These are phyloP conservation scores for Amiota communis DNA, from an alignment of 2,888 invertebrate genomes.

Conservation along the genomic window DNA sequence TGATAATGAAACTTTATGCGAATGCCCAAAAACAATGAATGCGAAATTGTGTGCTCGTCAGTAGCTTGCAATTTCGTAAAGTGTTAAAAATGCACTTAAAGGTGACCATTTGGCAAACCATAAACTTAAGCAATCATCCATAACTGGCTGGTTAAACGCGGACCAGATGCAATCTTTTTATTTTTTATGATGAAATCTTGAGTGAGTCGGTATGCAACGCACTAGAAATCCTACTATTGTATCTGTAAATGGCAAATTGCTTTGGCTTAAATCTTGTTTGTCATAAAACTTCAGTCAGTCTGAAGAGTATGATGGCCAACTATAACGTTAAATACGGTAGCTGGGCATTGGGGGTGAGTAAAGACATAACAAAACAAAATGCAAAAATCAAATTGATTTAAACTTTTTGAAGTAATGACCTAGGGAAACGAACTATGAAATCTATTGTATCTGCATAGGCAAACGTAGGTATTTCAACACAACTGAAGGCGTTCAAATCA, in stretches of 20 bases:
- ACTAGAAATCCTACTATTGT: background rate
- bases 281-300: background rate
- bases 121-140: conserved; percentile 53
- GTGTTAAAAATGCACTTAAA: conserved; percentile 39
- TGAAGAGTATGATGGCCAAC: background rate
- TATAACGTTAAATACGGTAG: conserved; percentile 61
- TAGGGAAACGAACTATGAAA: background rate
- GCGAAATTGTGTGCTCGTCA: too few species aligned
- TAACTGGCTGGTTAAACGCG: conserved; percentile 31
- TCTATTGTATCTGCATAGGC: too few species aligned
- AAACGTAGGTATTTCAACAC: too few species aligned
- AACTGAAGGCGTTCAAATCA: conserved; percentile 31
- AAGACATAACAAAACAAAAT: conserved; percentile 44
- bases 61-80: conserved; percentile 39
- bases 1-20: too few species aligned
- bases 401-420: conserved; percentile 30
- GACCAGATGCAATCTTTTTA: conserved; percentile 63
- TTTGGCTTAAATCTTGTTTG: conserved; percentile 8
- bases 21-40: too few species aligned
- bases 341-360: conserved; percentile 47
- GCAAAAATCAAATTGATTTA: conserved; percentile 59
- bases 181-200: too few species aligned
- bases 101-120: conserved; percentile 45
- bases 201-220: too few species aligned
- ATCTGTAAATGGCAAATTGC: background rate